Evolutionary conservation across 2,797 vertebrate species (phyloP), one percentile per base, ranked within the genome.

Genomic region (Chanos chanos): DNA sequence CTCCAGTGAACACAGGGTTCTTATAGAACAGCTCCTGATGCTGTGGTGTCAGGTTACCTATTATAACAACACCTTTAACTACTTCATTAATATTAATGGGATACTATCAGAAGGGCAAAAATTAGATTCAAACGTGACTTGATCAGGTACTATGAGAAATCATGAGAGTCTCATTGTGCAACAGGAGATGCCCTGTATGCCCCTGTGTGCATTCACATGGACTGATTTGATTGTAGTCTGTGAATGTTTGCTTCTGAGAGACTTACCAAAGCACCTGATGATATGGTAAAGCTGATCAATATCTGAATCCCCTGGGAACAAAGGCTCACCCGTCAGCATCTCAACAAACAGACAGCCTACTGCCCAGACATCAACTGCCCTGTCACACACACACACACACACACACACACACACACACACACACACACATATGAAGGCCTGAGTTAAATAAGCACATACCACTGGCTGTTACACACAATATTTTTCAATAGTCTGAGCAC

Each of bases 251-350:
- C 19, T 48, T 33, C 13, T 19, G 13, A 10, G 22, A 47, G 2
- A 3, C 88, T 92, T 81, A 95, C 94, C 93, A 39, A 95, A 86
- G 80, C 92, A 92, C 43, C 68, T 83, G 71, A 92, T 85, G 57
- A 96, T 92, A 67, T 88, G 92, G 74, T 93, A 87, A 19, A 97
- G 86, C 56, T 97, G 94, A 73, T 96, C 94, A 15, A 95, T 92
- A 71, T 96, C 94, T 0, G 94, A 95, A 61, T 96, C 92, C 64
- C 94, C 94, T 1, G 94, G 93, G 71, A 94, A 95, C 44, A 96
- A 79, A 4, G 93, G 87, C 28, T 92, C 85, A 52, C 91, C 92
- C 2, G 88, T 92, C 25, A 95, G 72, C 93, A 94, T 93, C 86
- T 96, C 94, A 4, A 91, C 83, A 18, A 91, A 76, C 80, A 97